Percentiles rank a stretch among this genome's conserved stretches.
These are phyloP conservation scores for Falco rusticolus DNA, from an alignment of 2,797 vertebrate species.

Conservation along the genomic window DNA sequence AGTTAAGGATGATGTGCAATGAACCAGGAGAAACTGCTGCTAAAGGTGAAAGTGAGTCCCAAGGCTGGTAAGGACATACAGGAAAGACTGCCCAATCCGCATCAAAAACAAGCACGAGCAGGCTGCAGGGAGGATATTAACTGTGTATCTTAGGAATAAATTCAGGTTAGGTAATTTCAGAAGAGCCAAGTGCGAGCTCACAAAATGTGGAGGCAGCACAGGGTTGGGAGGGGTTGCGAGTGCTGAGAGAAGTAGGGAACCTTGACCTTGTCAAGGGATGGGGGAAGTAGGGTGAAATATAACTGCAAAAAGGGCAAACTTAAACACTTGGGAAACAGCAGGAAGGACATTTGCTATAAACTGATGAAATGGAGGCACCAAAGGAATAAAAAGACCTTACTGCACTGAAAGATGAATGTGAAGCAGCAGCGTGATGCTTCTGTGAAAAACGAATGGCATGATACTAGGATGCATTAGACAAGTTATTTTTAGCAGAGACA, in stretches of 20 bases:
- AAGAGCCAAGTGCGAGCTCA: neutral
- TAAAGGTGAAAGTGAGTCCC: neutral
- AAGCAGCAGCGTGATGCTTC: neutral
- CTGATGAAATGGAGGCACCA: neutral
- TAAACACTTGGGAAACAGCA: neutral
- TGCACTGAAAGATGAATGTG: neutral
- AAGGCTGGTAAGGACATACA: neutral
- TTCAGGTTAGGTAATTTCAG: neutral
- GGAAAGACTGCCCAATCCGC: neutral
- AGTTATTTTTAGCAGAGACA: constrained; percentile 68
- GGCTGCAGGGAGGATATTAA: neutral
- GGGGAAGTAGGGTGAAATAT: neutral
- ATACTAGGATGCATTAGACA: constrained; percentile 29
- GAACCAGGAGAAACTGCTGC: neutral
- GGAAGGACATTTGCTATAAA: neutral
- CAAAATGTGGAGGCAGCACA: neutral
- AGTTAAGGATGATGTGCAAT: neutral
- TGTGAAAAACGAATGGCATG: constrained; percentile 12
- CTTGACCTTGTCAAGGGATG: neutral
- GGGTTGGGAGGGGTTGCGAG: neutral
- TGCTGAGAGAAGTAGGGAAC: neutral
- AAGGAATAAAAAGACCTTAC: neutral
- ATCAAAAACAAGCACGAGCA: neutral
- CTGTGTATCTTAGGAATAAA: neutral
- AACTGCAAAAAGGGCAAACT: neutral